Conservation (phyloP, 1,140 invertebrate species). For the Drosophila hydei region DNA sequence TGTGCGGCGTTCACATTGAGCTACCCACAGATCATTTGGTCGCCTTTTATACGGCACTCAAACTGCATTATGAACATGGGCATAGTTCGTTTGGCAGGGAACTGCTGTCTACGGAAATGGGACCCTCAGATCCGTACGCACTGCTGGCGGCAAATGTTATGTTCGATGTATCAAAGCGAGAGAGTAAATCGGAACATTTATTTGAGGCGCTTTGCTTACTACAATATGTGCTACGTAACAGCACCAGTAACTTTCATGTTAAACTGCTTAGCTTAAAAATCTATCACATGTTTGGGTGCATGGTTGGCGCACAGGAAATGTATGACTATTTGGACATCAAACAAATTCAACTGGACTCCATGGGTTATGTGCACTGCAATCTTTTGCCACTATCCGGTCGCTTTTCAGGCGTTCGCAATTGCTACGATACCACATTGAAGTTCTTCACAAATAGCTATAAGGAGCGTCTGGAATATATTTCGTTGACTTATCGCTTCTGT, state of each 20-base stretch:
- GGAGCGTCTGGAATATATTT: slow-evolving; percentile 95
- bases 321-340: slow-evolving; percentile 93
- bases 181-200: slow-evolving; percentile 86
- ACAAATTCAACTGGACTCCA: slow-evolving; percentile 96
- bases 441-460: slow-evolving; percentile 95
- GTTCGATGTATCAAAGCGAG: slow-evolving; percentile 87
- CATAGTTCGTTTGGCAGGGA: slow-evolving; percentile 83
- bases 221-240: slow-evolving; percentile 88
- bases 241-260: slow-evolving; percentile 91
- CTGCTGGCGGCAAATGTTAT: slow-evolving; percentile 91
- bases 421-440: slow-evolving; percentile 90
- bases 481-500: slow-evolving; percentile 96
- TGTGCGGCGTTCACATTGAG: slow-evolving; percentile 87
- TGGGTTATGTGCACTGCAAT: slow-evolving; percentile 92
- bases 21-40: slow-evolving; percentile 84
- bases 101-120: slow-evolving; percentile 86
- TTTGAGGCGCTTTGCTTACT: slow-evolving; percentile 88
- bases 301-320: slow-evolving; percentile 87
- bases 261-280: slow-evolving; percentile 90
- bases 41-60: slow-evolving; percentile 85
- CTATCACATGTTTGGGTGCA: slow-evolving; percentile 90
- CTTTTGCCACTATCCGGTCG: slow-evolving; percentile 89
- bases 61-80: slow-evolving; percentile 85
- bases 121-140: slow-evolving; percentile 90
- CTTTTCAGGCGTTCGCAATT: slow-evolving; percentile 87